A percentile compares a stretch with the other conserved stretches of the same genome.
These are phyloP conservation scores for Ochotona curzoniae DNA, from an alignment of 2,113 vertebrate species.

Conservation along the genomic window DNA sequence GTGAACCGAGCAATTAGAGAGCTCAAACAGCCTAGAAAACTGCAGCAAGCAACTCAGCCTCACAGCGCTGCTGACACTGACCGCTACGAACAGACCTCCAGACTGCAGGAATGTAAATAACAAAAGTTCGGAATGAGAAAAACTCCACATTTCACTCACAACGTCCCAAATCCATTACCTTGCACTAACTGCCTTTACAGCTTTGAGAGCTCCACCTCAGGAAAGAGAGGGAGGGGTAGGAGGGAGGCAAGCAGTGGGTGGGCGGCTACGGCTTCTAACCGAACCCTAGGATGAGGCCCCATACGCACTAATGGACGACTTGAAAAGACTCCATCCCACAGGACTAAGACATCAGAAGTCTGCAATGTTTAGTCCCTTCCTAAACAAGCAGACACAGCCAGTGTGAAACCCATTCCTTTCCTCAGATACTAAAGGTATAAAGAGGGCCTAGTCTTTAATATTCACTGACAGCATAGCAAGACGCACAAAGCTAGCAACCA, in stretches of 20 bases:
- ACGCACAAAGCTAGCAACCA: neutral
- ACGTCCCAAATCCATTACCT: constrained; percentile 80
- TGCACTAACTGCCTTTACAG: constrained; percentile 80
- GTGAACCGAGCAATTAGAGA: constrained; percentile 68
- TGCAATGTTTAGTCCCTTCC: neutral
- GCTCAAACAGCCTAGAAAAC: constrained; percentile 44
- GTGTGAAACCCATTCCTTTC: neutral
- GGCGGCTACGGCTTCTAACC: neutral
- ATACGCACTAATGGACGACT: neutral
- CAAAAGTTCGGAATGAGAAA: constrained; percentile 64
- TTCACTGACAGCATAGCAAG: neutral
- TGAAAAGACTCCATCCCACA: neutral
- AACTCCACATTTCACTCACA: constrained; percentile 71
- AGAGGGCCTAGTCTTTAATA: neutral
- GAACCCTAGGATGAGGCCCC: neutral
- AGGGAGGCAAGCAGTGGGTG: neutral
- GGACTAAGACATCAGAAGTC: neutral
- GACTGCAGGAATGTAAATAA: constrained; percentile 16
- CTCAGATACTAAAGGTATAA: neutral
- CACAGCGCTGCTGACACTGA: neutral
- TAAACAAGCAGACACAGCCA: neutral
- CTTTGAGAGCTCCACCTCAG: neutral
- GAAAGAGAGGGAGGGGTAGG: neutral
- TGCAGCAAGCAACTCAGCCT: neutral
- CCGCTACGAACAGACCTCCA: neutral